Conservation (phyloP, 2,888 invertebrate genomes). For the Apeira syringaria region DNA sequence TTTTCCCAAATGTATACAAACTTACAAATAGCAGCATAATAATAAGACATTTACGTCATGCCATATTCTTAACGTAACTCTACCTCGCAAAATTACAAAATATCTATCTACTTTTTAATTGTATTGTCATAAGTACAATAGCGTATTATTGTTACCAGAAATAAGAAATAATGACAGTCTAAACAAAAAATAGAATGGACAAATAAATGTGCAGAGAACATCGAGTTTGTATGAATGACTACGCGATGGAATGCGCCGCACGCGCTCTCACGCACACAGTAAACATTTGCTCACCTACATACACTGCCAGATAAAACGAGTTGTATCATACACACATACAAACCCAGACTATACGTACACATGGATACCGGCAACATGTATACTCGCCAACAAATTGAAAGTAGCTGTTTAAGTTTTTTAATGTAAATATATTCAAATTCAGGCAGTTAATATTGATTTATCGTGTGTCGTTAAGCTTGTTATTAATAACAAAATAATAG, state of each 20-base stretch:
- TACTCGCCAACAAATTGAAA: conserved; percentile 47
- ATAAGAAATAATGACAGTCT: conserved; percentile 31
- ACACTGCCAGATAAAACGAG: conserved; percentile 54
- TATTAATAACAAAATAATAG: conserved; percentile 16
- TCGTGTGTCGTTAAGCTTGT: conserved; percentile 21
- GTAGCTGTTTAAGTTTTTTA: conserved; percentile 45
- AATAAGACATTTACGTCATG: no score
- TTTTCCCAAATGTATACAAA: no score
- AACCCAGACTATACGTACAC: conserved; percentile 36
- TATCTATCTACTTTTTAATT: conserved; percentile 5
- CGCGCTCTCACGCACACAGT: conserved; percentile 50
- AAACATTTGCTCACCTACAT: conserved; percentile 47
- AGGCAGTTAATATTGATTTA: conserved; percentile 42
- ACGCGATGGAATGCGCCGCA: conserved; percentile 75
- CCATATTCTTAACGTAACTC: no score
- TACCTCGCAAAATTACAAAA: no score
- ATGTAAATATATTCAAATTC: conserved; percentile 34
- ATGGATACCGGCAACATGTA: conserved; percentile 48
- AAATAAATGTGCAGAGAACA: conserved; percentile 50
- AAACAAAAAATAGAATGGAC: conserved; percentile 45
- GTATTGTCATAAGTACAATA: conserved; percentile 16
- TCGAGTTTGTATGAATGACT: conserved; percentile 71
- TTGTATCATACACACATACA: conserved; percentile 53
- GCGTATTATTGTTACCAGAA: conserved; percentile 10
- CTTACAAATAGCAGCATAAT: no score